Conservation (phyloP, 2,797 vertebrate species). For the Labroides dimidiatus region DNA sequence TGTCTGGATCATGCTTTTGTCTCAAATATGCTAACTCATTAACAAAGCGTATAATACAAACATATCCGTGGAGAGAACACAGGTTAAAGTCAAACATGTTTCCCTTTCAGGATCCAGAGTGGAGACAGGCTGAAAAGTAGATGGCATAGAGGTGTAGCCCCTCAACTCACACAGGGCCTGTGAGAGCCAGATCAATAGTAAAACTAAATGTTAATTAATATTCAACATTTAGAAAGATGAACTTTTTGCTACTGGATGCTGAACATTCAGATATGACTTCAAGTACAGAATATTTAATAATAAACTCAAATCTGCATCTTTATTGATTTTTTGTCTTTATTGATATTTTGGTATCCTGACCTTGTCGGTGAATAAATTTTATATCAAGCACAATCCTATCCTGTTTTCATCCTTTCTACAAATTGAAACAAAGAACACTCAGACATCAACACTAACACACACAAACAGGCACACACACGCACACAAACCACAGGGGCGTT, state of each 20-base stretch:
- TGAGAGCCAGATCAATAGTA: neutral
- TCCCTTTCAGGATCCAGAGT: no score
- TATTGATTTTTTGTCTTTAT: slow-evolving; percentile 4
- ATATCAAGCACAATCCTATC: neutral
- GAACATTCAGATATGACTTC: neutral
- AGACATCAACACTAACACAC: neutral
- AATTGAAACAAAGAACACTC: neutral
- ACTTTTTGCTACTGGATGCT: neutral
- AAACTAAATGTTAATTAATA: neutral
- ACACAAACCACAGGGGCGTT: neutral
- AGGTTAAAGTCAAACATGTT: no score
- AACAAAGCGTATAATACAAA: no score
- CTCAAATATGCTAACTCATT: no score
- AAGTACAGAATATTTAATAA: slow-evolving; percentile 4
- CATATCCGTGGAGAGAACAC: no score
- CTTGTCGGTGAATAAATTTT: slow-evolving; percentile 12
- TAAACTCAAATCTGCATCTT: neutral
- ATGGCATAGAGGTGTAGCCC: no score
- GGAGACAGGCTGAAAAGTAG: neutral
- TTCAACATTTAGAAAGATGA: neutral
- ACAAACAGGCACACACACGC: neutral
- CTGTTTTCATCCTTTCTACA: slow-evolving; percentile 17
- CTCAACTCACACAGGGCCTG: neutral
- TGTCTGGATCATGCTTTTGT: no score
- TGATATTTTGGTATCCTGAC: slow-evolving; percentile 11